Conservation (phyloP, 2,113 vertebrate species). For the Eclectus roratus region DNA sequence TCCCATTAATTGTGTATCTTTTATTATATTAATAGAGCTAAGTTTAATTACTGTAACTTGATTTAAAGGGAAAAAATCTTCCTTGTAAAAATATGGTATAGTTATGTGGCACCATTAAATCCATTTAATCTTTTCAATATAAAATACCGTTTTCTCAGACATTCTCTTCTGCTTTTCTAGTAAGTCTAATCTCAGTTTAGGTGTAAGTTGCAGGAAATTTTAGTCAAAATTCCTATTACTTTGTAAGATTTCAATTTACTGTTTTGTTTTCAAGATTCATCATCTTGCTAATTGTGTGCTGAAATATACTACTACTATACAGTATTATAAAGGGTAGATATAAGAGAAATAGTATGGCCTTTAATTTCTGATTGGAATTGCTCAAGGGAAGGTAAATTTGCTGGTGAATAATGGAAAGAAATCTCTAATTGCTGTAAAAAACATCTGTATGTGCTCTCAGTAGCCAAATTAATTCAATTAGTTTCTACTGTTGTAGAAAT, state of each 20-base stretch:
- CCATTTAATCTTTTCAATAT: neutral
- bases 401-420: neutral
- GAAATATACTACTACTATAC: neutral
- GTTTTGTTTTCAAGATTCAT: neutral
- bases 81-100: neutral
- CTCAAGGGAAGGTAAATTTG: neutral
- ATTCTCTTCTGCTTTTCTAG: neutral
- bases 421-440: neutral
- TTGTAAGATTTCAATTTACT: neutral
- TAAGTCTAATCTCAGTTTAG: neutral
- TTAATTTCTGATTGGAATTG: neutral
- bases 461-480: neutral
- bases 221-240: neutral
- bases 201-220: neutral
- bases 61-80: neutral
- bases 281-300: neutral
- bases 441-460: neutral
- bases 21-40: neutral
- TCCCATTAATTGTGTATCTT: neutral
- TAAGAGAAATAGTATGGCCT: neutral
- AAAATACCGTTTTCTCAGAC: neutral
- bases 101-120: neutral
- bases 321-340: neutral
- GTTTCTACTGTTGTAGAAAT: neutral
- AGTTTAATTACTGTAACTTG: neutral